A percentile compares a stretch with the other conserved stretches of the same genome.
Evolutionary conservation across 2,888 invertebrate species (phyloP).

Genomic region (Galeopsomyia nigrocyanea): DNA sequence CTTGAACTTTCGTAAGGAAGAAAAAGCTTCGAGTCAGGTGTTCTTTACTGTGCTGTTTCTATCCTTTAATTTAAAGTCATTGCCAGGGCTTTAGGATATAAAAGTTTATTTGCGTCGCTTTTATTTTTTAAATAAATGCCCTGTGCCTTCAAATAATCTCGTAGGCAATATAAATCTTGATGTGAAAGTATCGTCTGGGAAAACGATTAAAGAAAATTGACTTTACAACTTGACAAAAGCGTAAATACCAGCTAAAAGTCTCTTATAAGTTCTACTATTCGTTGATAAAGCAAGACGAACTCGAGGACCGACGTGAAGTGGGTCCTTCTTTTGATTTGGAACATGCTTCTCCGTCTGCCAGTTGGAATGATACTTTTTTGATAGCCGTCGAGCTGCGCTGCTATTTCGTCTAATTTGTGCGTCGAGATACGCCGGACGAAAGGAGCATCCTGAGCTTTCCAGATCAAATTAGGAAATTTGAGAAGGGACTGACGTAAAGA

Average conservation of each 20-base stretch:
- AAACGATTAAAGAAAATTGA: background rate
- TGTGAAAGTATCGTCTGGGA: no score
- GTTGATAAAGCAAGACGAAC: no score
- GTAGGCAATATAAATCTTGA: no score
- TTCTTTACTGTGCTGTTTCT: slow-evolving; percentile 9
- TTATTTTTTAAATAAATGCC: no score
- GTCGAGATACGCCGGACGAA: slow-evolving; percentile 20
- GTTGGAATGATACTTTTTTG: slow-evolving; percentile 20
- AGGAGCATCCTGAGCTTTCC: slow-evolving; percentile 25
- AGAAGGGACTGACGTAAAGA: slow-evolving; percentile 28
- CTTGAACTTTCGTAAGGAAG: slow-evolving; percentile 40
- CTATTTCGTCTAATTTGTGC: slow-evolving; percentile 28
- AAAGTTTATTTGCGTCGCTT: no score
- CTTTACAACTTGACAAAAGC: background rate
- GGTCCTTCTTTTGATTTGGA: no score
- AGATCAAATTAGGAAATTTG: slow-evolving; percentile 40
- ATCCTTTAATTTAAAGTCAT: no score
- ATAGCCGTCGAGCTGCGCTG: background rate
- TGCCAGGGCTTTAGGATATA: no score
- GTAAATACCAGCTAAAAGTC: background rate
- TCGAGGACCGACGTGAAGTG: background rate
- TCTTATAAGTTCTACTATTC: background rate
- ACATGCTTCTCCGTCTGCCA: no score
- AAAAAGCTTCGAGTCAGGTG: slow-evolving; percentile 22
- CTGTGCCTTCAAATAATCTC: no score